phyloP scores from a whole-genome alignment of 2,888 invertebrate genomes.

The Phyto melanocephala region DNA sequence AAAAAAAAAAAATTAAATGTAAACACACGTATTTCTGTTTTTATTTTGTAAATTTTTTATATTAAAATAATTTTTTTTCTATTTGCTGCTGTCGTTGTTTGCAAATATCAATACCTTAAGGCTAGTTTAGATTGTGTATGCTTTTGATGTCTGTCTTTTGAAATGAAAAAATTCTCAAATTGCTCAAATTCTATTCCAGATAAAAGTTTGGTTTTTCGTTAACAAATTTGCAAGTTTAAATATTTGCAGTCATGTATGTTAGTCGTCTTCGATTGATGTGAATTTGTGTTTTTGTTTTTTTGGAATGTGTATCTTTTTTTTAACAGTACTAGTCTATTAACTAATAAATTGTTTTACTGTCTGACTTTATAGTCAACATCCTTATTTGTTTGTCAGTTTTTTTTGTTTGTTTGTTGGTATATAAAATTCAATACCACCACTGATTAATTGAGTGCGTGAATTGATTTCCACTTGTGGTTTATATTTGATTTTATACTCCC shows the following conservation, averaged over 20 bases:
- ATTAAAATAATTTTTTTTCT: no score
- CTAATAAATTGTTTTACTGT: not conserved
- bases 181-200: not conserved
- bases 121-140: slow-evolving; percentile 59
- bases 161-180: not conserved
- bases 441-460: slow-evolving; percentile 67
- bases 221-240: slow-evolving; percentile 12
- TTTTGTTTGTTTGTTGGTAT: slow-evolving; percentile 7
- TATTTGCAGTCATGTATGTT: not conserved
- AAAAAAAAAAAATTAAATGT: no score
- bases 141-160: slow-evolving; percentile 53
- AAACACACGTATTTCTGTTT: no score
- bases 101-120: slow-evolving; percentile 23
- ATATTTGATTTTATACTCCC: slow-evolving; percentile 57
- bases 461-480: slow-evolving; percentile 66
- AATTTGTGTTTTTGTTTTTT: not conserved
- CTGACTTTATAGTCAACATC: not conserved
- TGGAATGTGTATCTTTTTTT: not conserved
- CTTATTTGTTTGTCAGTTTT: not conserved
- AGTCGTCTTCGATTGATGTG: slow-evolving; percentile 11
- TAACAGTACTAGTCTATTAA: no score
- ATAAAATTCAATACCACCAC: slow-evolving; percentile 46
- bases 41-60: no score
- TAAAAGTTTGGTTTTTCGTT: slow-evolving; percentile 1
- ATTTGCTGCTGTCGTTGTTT: slow-evolving; percentile 8